A percentile compares a stretch with the other conserved stretches of the same genome.
These are phyloP conservation scores for Caenorhabditis doughertyi DNA, from an alignment of 2,888 invertebrate species.

Conservation along the genomic window DNA sequence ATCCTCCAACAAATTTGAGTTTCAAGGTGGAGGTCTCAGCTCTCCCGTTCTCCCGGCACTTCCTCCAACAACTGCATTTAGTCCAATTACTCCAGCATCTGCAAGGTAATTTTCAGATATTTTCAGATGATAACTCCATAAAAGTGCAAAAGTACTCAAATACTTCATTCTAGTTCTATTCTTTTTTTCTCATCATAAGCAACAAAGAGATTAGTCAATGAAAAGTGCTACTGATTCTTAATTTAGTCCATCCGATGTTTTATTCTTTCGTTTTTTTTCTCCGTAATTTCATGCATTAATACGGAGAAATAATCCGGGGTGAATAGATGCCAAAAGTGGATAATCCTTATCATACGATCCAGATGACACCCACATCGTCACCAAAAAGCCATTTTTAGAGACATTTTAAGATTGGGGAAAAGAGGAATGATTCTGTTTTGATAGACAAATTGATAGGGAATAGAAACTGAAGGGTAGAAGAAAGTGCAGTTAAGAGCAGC, in stretches of 20 bases:
- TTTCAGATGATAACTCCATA: background rate
- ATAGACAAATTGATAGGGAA: background rate
- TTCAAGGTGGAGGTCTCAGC: slow-evolving; percentile 25
- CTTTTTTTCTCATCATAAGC: background rate
- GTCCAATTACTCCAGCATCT: slow-evolving; percentile 54
- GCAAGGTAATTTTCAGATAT: slow-evolving; percentile 36
- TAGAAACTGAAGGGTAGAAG: no score
- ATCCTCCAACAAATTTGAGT: slow-evolving; percentile 60
- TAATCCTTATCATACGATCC: slow-evolving; percentile 51
- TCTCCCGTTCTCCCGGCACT: slow-evolving; percentile 44
- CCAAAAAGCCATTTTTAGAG: slow-evolving; percentile 35
- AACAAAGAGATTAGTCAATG: slow-evolving; percentile 35
- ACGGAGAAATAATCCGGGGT: slow-evolving; percentile 40
- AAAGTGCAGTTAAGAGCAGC: no score
- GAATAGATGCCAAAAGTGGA: slow-evolving; percentile 31
- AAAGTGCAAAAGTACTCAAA: slow-evolving; percentile 27
- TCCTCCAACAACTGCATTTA: slow-evolving; percentile 22
- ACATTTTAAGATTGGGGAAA: background rate
- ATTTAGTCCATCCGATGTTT: slow-evolving; percentile 35
- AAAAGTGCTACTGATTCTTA: slow-evolving; percentile 19
- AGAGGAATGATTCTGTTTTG: background rate
- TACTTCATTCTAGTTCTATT: slow-evolving; percentile 16
- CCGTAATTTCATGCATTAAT: slow-evolving; percentile 39
- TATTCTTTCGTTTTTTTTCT: slow-evolving; percentile 20
- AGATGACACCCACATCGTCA: slow-evolving; percentile 45